Percentiles rank a stretch among this genome's conserved stretches.
Conservation (phyloP, 1,140 invertebrate genomes). For the Agrypnia vestita region DNA sequence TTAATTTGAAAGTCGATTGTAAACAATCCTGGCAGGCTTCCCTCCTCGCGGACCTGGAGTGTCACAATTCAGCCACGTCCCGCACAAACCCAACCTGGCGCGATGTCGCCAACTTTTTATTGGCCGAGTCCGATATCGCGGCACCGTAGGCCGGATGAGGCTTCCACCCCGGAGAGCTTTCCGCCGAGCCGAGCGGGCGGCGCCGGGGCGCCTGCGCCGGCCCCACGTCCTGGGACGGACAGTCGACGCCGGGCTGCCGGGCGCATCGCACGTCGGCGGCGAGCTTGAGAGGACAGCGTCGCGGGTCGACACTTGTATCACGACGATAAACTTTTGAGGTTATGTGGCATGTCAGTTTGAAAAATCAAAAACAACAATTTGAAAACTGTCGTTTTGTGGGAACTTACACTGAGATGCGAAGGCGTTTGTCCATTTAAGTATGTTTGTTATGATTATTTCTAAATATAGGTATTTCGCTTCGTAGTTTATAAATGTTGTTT, state of each 20-base stretch:
- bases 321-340: constrained; percentile 40
- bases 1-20: too few relatives aligned
- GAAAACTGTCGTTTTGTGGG: constrained; percentile 25
- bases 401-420: constrained; percentile 34
- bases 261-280: constrained; percentile 44
- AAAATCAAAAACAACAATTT: constrained; percentile 20
- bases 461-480: not conserved
- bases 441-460: constrained; percentile 1
- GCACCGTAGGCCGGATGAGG: constrained; percentile 19
- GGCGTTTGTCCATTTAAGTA: not conserved
- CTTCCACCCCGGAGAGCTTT: not conserved
- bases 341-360: constrained; percentile 34
- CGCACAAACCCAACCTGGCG: constrained; percentile 19
- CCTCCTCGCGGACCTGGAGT: not conserved
- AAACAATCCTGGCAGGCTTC: not conserved
- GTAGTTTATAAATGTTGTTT: not conserved
- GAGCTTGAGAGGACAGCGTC: constrained; percentile 11
- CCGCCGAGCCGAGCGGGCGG: not conserved
- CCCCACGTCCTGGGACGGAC: constrained; percentile 30
- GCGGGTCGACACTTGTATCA: constrained; percentile 26
- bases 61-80: constrained; percentile 24
- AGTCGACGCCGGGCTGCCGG: constrained; percentile 56
- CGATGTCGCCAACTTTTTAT: constrained; percentile 37
- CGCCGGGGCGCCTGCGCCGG: constrained; percentile 29
- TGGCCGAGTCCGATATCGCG: constrained; percentile 41